Evolutionary conservation across 2,113 vertebrate genomes (phyloP).

Genomic region (Lipotes vexillifer): DNA sequence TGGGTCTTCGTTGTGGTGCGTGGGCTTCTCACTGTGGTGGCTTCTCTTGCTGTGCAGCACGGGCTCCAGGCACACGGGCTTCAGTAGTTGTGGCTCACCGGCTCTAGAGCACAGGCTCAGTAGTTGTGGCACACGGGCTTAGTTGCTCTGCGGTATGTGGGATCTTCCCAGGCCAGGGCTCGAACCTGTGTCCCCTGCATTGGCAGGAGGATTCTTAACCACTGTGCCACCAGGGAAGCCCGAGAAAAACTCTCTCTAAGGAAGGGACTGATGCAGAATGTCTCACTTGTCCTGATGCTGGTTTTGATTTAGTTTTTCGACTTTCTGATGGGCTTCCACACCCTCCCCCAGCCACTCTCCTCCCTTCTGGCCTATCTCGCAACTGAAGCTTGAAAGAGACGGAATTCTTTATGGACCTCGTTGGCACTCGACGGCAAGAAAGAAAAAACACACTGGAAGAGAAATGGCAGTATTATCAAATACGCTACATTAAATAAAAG

Average conservation of each 20-base stretch:
- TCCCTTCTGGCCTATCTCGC: constrained; percentile 10
- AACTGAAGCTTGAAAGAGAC: constrained; percentile 43
- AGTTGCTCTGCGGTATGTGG: too few species aligned
- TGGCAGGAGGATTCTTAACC: too few species aligned
- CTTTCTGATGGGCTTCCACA: neutral
- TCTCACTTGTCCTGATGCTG: constrained; percentile 52
- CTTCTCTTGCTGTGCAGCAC: too few species aligned
- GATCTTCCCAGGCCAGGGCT: too few species aligned
- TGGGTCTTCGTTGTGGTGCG: too few species aligned
- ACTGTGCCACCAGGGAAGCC: too few species aligned
- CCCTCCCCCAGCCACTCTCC: neutral
- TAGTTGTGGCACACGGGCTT: too few species aligned
- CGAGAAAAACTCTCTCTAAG: neutral
- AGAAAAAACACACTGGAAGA: constrained; percentile 15
- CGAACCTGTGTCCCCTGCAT: too few species aligned
- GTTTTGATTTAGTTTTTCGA: constrained; percentile 44
- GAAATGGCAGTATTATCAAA: neutral
- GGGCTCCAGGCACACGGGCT: too few species aligned
- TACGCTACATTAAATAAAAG: constrained; percentile 24
- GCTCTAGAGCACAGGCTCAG: too few species aligned
- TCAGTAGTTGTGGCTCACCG: too few species aligned
- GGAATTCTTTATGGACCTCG: neutral
- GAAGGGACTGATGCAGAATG: neutral
- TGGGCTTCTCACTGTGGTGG: too few species aligned
- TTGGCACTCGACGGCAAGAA: neutral